Evolutionary conservation across 2,113 vertebrate genomes (phyloP).

Genomic region (Rostratula benghalensis): DNA sequence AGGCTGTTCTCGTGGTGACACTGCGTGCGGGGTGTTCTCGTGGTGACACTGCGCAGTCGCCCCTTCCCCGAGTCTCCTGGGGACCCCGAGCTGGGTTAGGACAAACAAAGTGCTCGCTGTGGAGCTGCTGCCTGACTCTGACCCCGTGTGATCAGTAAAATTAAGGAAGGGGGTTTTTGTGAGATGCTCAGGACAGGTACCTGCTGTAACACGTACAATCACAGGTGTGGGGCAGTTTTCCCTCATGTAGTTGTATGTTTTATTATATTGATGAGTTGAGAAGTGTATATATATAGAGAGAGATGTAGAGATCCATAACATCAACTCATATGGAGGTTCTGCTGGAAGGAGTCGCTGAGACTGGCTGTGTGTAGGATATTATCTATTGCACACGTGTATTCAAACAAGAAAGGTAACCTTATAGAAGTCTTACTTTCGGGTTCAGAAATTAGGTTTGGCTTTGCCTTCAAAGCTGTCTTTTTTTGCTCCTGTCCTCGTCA

Average conservation of each 20-base stretch:
- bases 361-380: not conserved
- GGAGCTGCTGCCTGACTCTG: not conserved
- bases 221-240: not conserved
- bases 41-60: not conserved
- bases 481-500: fast-evolving
- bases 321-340: not conserved
- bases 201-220: not conserved
- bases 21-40: no score
- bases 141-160: fast-evolving
- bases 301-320: not conserved
- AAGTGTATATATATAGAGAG: no score
- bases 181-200: not conserved
- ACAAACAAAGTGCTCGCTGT: not conserved
- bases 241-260: not conserved
- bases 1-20: no score
- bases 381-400: not conserved
- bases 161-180: not conserved
- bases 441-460: slow-evolving; percentile 33
- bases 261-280: not conserved
- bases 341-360: not conserved
- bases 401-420: not conserved
- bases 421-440: not conserved
- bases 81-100: not conserved
- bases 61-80: not conserved
- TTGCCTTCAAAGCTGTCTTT: slow-evolving; percentile 41